Evolutionary conservation across 2,888 invertebrate genomes (phyloP), one percentile per base, ranked within the genome.

Genomic region (Pyrocoelia pectoralis): DNA sequence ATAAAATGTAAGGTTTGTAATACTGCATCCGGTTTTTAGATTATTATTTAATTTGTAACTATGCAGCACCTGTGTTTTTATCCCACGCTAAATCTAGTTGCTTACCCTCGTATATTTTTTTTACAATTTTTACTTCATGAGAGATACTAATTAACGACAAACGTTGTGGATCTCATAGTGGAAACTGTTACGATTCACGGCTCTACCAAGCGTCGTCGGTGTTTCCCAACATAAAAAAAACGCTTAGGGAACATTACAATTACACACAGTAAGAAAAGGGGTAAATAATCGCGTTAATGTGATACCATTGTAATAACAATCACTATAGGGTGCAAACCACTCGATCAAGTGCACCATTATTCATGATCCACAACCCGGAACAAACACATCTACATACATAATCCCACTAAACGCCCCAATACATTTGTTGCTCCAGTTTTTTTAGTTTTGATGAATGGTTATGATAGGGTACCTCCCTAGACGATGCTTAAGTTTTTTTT

Each of bases 401-500:
- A 65, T 65, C 61, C 65, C 58, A 54, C 65, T 61, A 61, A 61
- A 58, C 65, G 55, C 66, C 66, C 64, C 59, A 51, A 15, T 56
- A 48, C 24, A 65, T 65, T 58, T 65, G 61, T 64, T 65, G 57
- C 65, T 64, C 55, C 60, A 60, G 55, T 65, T 70, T 68, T 66
- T 68, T 74, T 73, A 66, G 62, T 73, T 68, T 69, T 71, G 72
- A 74, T 74, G 73, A 75, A 76, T 73, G 70, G 68, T 68, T 65
- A 67, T 70, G 68, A 69, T 56, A 46, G 58, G 61, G 61, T 56
- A 13, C 17, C 33, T 61, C 71, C 69, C 69, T 68, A 54, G 68
- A 61, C 70, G 72, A 71, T 72, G 71, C 70, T 68, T 66, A 66
- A 58, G 70, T 73, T 76, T 76, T 77, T 77, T 77, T 77, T 53